Evolutionary conservation across 2,113 vertebrate genomes (phyloP), one percentile per base, ranked within the genome.

Genomic region (Carettochelys insculpta): DNA sequence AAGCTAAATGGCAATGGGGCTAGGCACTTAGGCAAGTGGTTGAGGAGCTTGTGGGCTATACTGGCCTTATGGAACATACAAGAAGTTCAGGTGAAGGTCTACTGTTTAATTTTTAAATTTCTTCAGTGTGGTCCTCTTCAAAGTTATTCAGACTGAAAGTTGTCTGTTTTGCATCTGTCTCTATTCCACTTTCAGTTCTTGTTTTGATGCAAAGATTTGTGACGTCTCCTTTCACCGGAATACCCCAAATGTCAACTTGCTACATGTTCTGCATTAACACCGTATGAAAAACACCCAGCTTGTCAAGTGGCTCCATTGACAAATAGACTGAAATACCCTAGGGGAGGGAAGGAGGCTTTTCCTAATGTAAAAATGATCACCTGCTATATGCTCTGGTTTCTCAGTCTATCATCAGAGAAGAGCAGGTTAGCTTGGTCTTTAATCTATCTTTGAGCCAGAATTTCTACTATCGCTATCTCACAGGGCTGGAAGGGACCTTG

Each of bases 111-210:
- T 68, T 68, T 68, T 68, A 68, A 68, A 38, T 19, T 38, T 5
- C 31, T n/a, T 61, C 31, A 61, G 31, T 14, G 14, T 41, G 82
- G 90, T 45, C 84, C 79, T 50, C 38, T 54, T 76, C 80, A 82
- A 87, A 86, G 83, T 92, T 94, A 97, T 91, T 96, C 86, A 97
- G 89, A 96, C 94, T 92, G 95, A 97, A 96, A 97, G 93, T 95
- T 86, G 45, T 25, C 90, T 93, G 53, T 34, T 97, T 96, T 97
- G 95, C 95, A 94, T 96, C 83, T 85, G 75, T 47, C 58, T 81
- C 82, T 92, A 91, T 73, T 65, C 65, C 83, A 51, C 77, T 96
- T 93, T 96, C 96, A 81, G 94, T 96, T 96, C 96, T 95, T 94
- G 86, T 96, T 97, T 97, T 94, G 95, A 50, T 95, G 93, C 95